Evolutionary conservation across 2,888 invertebrate genomes (phyloP), one percentile per base, ranked within the genome.

Genomic region (Amblyteles armatorius): DNA sequence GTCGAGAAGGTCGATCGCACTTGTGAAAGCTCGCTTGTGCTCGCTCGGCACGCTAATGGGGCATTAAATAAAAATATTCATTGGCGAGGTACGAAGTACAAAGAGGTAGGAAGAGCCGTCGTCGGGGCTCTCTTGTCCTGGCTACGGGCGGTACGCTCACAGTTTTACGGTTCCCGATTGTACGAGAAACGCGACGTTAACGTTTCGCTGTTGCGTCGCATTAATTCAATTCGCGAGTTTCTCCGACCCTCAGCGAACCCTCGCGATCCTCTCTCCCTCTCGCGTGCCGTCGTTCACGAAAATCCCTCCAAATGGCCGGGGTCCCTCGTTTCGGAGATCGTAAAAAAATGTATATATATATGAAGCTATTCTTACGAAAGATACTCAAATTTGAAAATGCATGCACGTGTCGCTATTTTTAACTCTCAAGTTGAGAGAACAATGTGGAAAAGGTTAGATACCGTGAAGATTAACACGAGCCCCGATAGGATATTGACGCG

Each of bases 51-150:
- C 88, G 83, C 88, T 91, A 91, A 91, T 90, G 90, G 90, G 86
- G 90, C 88, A 90, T 90, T 89, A 91, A 90, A 91, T 91, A 89
- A 91, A 91, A 91, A 91, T 91, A 91, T 91, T 91, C 91, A 90
- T 91, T 91, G 91, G 89, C 87, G 85, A 79, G 73, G 79, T 67
- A 63, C 29, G n/a, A 26, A 16, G 29, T 33, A 16, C 16, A 16
- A 26, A 33, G 33, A 77, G 77, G 77, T 67, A 74, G 60, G 67
- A 76, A 78, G 82, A 77, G 36, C 67, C 79, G 65, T 79, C 52
- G 65, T 79, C 52, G 71, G 55, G 77, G 50, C 67, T 67, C 77
- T 67, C 69, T 73, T 67, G 82, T 71, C 73, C 73, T 68, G 74
- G 52, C 73, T 63, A 71, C 60, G 65, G 79, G 67, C 36, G 74